Evolutionary conservation across 2,888 invertebrate species (phyloP), one percentile per base, ranked within the genome.

Genomic region (Ypsolopha scabrella): DNA sequence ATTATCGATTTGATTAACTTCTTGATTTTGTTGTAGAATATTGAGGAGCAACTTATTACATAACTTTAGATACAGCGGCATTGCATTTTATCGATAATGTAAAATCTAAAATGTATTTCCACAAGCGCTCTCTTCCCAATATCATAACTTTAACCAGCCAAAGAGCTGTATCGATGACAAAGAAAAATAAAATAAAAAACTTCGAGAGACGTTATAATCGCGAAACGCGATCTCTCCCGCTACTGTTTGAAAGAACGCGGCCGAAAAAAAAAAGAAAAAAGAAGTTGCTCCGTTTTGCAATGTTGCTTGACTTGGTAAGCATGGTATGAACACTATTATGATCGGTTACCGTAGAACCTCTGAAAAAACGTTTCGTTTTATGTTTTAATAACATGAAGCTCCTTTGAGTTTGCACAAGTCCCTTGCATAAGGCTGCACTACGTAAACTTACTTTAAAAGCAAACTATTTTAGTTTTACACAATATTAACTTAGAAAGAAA

Each of bases 171-270:
- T 47, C 47, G 36, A 41, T 50, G 43, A 11, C 37, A 43, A 10
- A 50, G 11, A 38, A 24, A 10, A 48, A 48, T 13, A 48, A 24
- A 24, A 41, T 43, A 36, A 36, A 54, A 56, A 53, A 56, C 53
- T 48, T 50, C 50, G 52, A 41, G 52, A 53, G 54, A 54, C 57
- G 51, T 52, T 52, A 56, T 57, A 57, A 57, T 57, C 57, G 54
- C 47, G 55, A 50, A 52, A 53, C 57, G 52, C 52, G 52, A 56
- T 55, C 57, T 51, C 44, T 38, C 11, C 49, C 52, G 52, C 53
- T 57, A 53, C 47, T 47, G 47, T 47, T 47, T 43, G 51, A 52
- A 43, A 49, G 44, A 52, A 44, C 35, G 50, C 35, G 43, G 44
- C 50, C 14, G 43, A 51, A 44, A 51, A 51, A 36, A 41, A 43